These are phyloP conservation scores for Pyrochroa serraticornis DNA, from an alignment of 2,888 invertebrate genomes.

Conservation along the genomic window DNA sequence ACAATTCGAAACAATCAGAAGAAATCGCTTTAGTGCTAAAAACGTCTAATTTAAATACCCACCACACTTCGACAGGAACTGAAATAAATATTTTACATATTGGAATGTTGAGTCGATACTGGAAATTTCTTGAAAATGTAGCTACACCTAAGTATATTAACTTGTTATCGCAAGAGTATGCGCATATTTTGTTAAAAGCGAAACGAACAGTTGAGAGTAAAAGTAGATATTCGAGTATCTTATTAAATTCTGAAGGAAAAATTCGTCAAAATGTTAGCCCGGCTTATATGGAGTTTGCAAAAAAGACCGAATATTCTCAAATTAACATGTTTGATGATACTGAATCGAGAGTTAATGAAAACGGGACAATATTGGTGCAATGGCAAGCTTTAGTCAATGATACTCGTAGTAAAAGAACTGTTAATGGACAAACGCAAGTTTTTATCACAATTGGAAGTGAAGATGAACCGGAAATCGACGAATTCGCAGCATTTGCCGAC, in stretches of 20 bases:
- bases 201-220: constrained; percentile 45
- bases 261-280: constrained; percentile 44
- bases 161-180: constrained; percentile 61
- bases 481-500: constrained; percentile 17
- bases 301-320: constrained; percentile 52
- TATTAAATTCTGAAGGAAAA: constrained; percentile 43
- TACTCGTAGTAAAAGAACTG: constrained; percentile 61
- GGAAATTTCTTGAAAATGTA: constrained; percentile 60
- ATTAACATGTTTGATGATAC: constrained; percentile 48
- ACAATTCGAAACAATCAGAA: constrained; percentile 56
- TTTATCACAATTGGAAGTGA: constrained; percentile 60
- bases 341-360: constrained; percentile 33
- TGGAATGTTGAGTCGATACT: constrained; percentile 66
- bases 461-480: constrained; percentile 33
- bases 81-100: constrained; percentile 65
- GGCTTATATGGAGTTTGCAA: constrained; percentile 60
- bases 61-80: constrained; percentile 65
- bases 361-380: constrained; percentile 51
- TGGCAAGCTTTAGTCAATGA: constrained; percentile 59
- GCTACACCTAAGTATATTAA: constrained; percentile 52
- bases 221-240: constrained; percentile 53
- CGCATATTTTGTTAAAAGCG: constrained; percentile 62
- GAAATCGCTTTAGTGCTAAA: constrained; percentile 72
- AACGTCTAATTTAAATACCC: constrained; percentile 71
- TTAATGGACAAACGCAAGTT: constrained; percentile 73